Evolutionary conservation across 2,797 vertebrate species (phyloP).

Genomic region (Pseudopleuronectes americanus): DNA sequence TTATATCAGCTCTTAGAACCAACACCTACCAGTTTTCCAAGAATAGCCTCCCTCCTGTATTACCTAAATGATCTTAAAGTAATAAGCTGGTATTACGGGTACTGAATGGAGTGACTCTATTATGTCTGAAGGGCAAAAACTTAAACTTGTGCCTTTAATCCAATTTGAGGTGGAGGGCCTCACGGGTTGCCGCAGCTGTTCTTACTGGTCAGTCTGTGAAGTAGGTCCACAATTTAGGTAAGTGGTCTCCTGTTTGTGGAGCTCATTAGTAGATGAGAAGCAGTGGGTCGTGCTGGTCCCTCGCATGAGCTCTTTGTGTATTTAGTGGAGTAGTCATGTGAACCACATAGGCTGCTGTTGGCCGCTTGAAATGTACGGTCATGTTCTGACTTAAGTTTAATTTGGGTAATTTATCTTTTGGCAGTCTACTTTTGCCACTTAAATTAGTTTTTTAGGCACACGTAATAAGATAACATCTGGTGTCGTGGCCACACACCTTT

Average conservation of each 20-base stretch:
- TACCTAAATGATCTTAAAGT: constrained; percentile 69
- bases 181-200: constrained; percentile 20
- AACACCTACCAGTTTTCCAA: constrained; percentile 41
- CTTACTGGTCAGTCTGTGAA: constrained; percentile 1
- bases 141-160: constrained; percentile 62
- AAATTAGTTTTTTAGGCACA: constrained; percentile 22
- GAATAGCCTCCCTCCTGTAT: constrained; percentile 59
- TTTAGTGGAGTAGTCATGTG: constrained; percentile 7
- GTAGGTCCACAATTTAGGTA: constrained; percentile 26
- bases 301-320: not conserved
- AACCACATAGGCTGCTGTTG: not conserved
- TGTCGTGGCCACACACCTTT: constrained; percentile 13
- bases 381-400: constrained; percentile 14
- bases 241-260: constrained; percentile 41
- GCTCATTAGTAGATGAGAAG: constrained; percentile 24
- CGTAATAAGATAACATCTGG: constrained; percentile 59
- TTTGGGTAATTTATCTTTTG: not conserved
- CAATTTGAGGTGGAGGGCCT: constrained; percentile 58
- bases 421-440: not conserved
- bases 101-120: constrained; percentile 54
- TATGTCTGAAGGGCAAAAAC: constrained; percentile 59
- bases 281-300: not conserved
- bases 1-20: constrained; percentile 34
- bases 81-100: constrained; percentile 71
- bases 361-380: not conserved